Conservation (phyloP, 2,797 vertebrate species). For the Hydrocynus forskahlii region DNA sequence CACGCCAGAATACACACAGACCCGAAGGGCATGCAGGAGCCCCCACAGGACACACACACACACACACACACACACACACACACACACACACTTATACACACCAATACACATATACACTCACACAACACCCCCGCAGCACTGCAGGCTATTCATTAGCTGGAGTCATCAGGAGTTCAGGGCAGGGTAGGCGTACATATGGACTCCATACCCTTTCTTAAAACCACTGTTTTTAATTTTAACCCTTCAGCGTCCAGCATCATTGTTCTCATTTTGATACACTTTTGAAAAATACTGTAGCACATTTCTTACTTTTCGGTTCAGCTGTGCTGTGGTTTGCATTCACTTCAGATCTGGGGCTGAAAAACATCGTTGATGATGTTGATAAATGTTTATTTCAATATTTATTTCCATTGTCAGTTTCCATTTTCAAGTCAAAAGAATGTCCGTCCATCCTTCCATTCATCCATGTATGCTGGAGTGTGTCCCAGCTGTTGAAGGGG, state of each 20-base stretch:
- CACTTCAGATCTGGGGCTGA: too few species aligned
- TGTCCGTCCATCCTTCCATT: too few species aligned
- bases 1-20: slow-evolving; percentile 76
- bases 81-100: slow-evolving; percentile 25
- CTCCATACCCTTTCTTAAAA: background rate
- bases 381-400: too few species aligned
- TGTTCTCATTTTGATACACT: background rate
- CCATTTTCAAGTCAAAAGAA: too few species aligned
- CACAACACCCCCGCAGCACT: slow-evolving; percentile 66
- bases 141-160: slow-evolving; percentile 82
- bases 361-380: too few species aligned
- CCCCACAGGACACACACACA: slow-evolving; percentile 71
- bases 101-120: too few species aligned
- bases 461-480: too few species aligned
- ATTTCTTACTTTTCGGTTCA: too few species aligned
- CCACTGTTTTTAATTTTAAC: background rate
- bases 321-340: too few species aligned
- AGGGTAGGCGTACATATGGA: slow-evolving; percentile 59
- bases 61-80: slow-evolving; percentile 9
- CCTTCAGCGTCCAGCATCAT: background rate
- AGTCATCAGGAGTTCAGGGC: slow-evolving; percentile 80
- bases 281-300: too few species aligned
- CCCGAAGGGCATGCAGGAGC: slow-evolving; percentile 79
- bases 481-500: too few species aligned
- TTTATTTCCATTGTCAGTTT: too few species aligned